Conservation (phyloP, 1,140 invertebrate species). For the Dinothrombium tinctorium region DNA sequence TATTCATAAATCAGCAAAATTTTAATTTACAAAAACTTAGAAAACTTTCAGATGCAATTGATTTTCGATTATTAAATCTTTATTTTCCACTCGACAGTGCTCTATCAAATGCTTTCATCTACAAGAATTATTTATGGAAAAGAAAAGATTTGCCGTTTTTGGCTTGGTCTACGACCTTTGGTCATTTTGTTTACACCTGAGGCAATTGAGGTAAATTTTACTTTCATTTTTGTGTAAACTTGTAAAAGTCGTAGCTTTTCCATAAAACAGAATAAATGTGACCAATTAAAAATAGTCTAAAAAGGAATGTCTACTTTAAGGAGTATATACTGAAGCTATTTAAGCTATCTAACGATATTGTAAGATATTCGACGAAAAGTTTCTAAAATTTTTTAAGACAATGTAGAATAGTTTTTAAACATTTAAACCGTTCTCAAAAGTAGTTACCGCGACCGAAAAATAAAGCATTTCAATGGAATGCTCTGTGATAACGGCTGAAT, state of each 20-base stretch:
- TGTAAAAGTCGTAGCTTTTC: conserved; percentile 14
- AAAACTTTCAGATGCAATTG: neutral
- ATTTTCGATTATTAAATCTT: neutral
- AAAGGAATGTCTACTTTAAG: too few relatives aligned
- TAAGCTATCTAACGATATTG: too few relatives aligned
- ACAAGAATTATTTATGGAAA: conserved; percentile 19
- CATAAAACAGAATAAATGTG: too few relatives aligned
- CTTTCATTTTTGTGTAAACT: conserved; percentile 8
- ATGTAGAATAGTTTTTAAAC: too few relatives aligned
- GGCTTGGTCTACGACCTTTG: conserved; percentile 14
- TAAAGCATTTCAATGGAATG: too few relatives aligned
- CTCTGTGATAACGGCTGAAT: too few relatives aligned
- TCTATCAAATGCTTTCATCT: conserved; percentile 12
- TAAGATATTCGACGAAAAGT: too few relatives aligned
- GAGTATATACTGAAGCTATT: conserved; percentile 23
- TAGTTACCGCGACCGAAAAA: too few relatives aligned
- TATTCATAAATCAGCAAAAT: neutral
- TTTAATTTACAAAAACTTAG: neutral
- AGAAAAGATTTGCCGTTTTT: conserved; percentile 18
- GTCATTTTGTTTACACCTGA: conserved; percentile 15
- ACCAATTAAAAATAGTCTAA: too few relatives aligned
- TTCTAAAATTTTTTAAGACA: too few relatives aligned
- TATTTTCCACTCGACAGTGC: conserved; percentile 10
- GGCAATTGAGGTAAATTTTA: conserved; percentile 14
- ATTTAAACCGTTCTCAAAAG: too few relatives aligned